Base-by-base conservation (phyloP, 2,113 vertebrate species). In the Myotis brandtii region DNA sequence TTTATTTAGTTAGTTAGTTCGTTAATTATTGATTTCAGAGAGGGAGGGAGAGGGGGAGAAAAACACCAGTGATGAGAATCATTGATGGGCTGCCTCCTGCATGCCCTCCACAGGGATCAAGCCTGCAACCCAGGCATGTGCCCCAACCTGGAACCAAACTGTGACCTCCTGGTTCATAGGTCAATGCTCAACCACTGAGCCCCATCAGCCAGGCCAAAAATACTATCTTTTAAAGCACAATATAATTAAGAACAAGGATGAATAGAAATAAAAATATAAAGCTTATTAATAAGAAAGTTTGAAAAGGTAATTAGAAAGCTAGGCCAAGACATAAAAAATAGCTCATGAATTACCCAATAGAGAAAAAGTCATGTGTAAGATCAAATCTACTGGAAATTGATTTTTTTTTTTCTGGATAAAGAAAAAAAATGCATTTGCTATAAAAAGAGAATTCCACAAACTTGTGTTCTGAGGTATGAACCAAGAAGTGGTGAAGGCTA, bases 351-450 rank as follows among this genome's bases (percentile, higher is more conserved):
- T 69, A 34, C 75, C 81, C 86, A 81, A 80, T 4, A 69, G 16
- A 70, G 82, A 93, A 86, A 88, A 82, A 83, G 21, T 77, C 20
- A 12, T 85, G 87, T 89, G 30, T 16, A 96, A 89, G 52, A 77
- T 82, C 56, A 86, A 75, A 83, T 86, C 13, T 48, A 92, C 9
- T 83, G n/a, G 87, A 94, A 89, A 95, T 23, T 34, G 5, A 67
- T 82, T 46, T 46, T 84, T 64, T 89, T 89, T 54, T 89, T 91
- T 23, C 70, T 82, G 25, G 40, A 32, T 80, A 79, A 87, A 94
- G 62, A 37, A 93, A 90, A 87, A 12, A 81, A 43, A 82, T 16
- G 13, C 48, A 72, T 83, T 59, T 75, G 18, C 48, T 85, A 25
- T 75, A 75, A 86, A 50, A 66, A 72, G 23, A 91, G 23, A 81